Conservation (phyloP, 2,113 vertebrate species). For the Orthonyx spaldingii region DNA sequence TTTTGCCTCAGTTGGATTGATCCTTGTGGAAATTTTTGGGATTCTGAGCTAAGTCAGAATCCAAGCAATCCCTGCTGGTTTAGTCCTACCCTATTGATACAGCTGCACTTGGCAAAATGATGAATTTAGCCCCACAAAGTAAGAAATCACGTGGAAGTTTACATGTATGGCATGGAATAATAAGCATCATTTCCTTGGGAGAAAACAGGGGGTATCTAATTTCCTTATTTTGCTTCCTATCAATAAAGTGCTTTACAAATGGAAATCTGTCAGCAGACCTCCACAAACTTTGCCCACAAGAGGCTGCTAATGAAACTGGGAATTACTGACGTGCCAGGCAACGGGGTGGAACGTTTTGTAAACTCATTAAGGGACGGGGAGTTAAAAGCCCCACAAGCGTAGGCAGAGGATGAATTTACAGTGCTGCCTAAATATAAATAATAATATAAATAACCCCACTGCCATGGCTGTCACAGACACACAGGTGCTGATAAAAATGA, state of each 20-base stretch:
- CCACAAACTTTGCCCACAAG: neutral
- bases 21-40: neutral
- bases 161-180: neutral
- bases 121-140: neutral
- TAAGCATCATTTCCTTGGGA: neutral
- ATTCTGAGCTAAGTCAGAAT: neutral
- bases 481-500: neutral
- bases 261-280: neutral
- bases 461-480: neutral
- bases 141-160: neutral
- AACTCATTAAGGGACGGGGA: neutral
- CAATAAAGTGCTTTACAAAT: neutral
- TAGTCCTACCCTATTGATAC: neutral
- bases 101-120: neutral
- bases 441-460: neutral
- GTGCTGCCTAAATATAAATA: neutral
- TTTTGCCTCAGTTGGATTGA: neutral
- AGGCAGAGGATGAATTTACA: neutral
- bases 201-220: neutral
- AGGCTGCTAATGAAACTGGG: neutral
- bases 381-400: neutral
- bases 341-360: rapidly evolving
- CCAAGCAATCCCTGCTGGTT: neutral
- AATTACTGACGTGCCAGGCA: neutral
- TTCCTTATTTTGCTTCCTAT: neutral